Conservation (phyloP, 2,888 invertebrate genomes). For the Ophion ellenae region DNA sequence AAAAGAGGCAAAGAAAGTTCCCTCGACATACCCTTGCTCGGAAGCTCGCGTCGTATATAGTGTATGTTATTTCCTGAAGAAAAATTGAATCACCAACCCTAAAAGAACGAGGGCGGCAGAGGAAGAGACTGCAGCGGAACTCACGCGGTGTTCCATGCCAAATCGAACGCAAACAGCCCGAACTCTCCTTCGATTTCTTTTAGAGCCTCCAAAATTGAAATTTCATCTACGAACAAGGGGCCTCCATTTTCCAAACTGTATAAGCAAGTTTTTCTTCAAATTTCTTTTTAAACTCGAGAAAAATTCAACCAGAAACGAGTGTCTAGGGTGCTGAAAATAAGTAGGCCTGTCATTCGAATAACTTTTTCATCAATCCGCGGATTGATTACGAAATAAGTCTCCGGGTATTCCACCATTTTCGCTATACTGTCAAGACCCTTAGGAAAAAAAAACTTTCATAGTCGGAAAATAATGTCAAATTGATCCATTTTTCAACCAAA, state of each 20-base stretch:
- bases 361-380: no score
- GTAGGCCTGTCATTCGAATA: no score
- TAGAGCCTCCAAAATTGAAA: not conserved
- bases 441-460: not conserved
- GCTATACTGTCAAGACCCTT: no score
- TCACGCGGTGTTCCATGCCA: not conserved
- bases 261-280: not conserved
- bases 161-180: not conserved
- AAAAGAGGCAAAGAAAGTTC: slow-evolving; percentile 31
- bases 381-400: no score
- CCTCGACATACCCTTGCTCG: slow-evolving; percentile 7
- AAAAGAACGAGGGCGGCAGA: not conserved
- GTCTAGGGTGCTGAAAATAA: no score
- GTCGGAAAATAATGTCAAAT: not conserved
- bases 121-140: not conserved
- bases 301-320: no score
- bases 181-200: not conserved
- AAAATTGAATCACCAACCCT: slow-evolving; percentile 37
- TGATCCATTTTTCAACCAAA: not conserved
- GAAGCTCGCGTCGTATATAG: not conserved
- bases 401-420: no score
- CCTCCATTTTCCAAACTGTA: not conserved
- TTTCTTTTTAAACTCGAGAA: not conserved
- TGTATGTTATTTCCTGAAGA: slow-evolving; percentile 20
- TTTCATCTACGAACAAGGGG: not conserved